Base-by-base conservation (phyloP, 2,888 invertebrate genomes). In the Diadegma fenestrale region DNA sequence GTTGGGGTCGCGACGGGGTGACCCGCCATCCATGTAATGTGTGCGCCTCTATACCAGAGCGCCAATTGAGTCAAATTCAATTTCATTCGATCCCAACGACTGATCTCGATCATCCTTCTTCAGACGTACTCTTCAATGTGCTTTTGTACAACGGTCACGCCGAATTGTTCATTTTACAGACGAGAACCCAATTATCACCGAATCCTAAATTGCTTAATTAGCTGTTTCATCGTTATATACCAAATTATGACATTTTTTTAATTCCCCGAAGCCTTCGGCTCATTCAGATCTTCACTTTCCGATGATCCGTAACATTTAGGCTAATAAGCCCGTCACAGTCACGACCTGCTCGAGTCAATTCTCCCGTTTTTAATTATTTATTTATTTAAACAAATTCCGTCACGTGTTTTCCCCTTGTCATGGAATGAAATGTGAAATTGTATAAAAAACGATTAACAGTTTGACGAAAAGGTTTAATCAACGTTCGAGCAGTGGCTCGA, bases 1-100 rank as follows among this genome's bases (percentile, higher is more conserved):
- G 72, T 72, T 77, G 64, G 80, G 77, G 77, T 71, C 82, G 80
- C 72, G 63, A 82, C 66, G 63, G 72, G 73, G 77, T 37, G 58
- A 80, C 68, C 80, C n/a, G n/a, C n/a, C 72, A 63, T 71, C 33
- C 19, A 54, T 68, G 54, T 66, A 68, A 66, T 45, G 37, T 68
- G 54, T 73, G 66, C 66, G 76, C 68, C 68, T 69, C 75, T 86
- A 66, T 33, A 26, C 80, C 63, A 69, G 80, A 75, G 81, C 79
- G 85, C 82, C 88, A 88, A 88, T 88, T 87, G 88, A 88, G 82
- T 86, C 86, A 86, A 88, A 86, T 86, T 87, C 84, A 89, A 88
- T 87, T 86, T 86, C 81, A 87, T 87, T 87, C 86, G 86, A 88
- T 87, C 84, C 85, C 82, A 33, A 81, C 81, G 69, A 83, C 80